Evolutionary conservation across 2,113 vertebrate genomes (phyloP).

Genomic region (Dasyornis broadbenti): DNA sequence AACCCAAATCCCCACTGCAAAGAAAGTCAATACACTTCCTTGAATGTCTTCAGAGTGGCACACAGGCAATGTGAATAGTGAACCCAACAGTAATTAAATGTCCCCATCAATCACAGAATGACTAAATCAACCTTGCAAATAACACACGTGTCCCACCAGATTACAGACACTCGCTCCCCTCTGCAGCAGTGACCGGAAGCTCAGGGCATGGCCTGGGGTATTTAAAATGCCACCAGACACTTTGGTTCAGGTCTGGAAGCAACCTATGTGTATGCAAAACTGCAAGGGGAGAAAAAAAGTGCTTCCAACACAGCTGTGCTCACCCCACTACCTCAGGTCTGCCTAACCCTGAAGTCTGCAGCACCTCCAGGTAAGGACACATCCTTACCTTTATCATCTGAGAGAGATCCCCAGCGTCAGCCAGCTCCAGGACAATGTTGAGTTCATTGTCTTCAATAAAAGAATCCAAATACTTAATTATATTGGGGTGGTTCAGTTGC

Average conservation of each 20-base stretch:
- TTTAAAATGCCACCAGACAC: background rate
- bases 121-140: background rate
- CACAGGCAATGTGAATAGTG: background rate
- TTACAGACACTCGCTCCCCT: background rate
- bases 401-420: conserved; percentile 80
- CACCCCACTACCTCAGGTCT: accelerated
- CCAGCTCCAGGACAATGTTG: conserved; percentile 83
- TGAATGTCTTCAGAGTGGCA: conserved; percentile 20
- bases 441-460: conserved; percentile 85
- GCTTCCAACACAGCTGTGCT: background rate
- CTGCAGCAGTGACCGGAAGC: background rate
- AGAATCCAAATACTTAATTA: conserved; percentile 85
- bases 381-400: conserved; percentile 85
- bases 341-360: accelerated
- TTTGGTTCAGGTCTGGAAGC: background rate
- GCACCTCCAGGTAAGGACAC: background rate
- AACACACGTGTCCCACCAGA: background rate
- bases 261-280: background rate
- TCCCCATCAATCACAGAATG: background rate
- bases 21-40: conserved; percentile 16
- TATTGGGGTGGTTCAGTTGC: conserved; percentile 86
- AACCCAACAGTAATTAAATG: background rate
- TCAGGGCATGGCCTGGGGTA: accelerated
- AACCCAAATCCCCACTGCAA: conserved; percentile 37
- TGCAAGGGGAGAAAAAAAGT: accelerated